Base-by-base conservation (phyloP, 2,113 vertebrate genomes). In the Eleginops maclovinus region DNA sequence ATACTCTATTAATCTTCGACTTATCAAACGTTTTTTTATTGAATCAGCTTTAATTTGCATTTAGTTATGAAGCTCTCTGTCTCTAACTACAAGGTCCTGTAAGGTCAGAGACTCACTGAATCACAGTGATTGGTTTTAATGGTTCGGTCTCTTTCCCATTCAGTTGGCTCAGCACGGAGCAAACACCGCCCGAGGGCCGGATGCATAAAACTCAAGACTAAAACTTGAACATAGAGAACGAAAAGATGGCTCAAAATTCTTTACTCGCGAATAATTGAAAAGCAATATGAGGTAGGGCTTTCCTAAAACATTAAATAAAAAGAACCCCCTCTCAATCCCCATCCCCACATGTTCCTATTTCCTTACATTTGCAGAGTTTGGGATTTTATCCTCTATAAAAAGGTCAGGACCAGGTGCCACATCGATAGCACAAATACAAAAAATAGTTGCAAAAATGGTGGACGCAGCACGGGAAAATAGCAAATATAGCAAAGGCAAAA, bases 21-120 rank as follows among this genome's bases (percentile, higher is more conserved):
- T 11, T 61, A 51, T 40, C 36, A 49, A 64, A 59, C 15, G 3
- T 7, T 5, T 26, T 46, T 53, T 16, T 63, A 43, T 13, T 26
- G 47, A 75, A 43, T 63, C 50, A 9, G 3, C 36, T 31, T 1
- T 50, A 16, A 70, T 59, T 69, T 75, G 49, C 47, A 55, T 54
- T 67, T 61, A 1, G 61, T 67, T 16, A 63, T 50, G 50, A 41
- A 22, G 5, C 53, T 12, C 44, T 15, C 0, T 1, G 44, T n/a
- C 63, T 75, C 13, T 22, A 6, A 19, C 16, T 12, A 21, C n/a
- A 50, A 50, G 41, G 55, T 65, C 24, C 28, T 72, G 21, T 0
- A 41, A 49, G 50, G 1, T 54, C n/a, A 43, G 26, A 71, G 10
- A n/a, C 41, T n/a, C 22, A 2, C 13, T 1, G 0, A 61, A 67